phyloP scores from a whole-genome alignment of 1,140 invertebrate species.

The Belonocnema kinseyi region DNA sequence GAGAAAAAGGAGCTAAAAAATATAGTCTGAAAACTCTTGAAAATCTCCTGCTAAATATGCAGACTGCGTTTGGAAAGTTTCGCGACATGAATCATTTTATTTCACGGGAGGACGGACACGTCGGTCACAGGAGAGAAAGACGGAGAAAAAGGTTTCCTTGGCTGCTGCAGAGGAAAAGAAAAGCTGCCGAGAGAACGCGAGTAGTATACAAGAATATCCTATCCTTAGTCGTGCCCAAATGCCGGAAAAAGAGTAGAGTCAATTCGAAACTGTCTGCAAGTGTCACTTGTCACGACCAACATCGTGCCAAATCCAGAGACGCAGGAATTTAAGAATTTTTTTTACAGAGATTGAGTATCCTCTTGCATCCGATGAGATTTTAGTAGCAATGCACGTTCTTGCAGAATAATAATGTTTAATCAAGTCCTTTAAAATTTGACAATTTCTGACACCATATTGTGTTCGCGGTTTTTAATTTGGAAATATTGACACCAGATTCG shows the following conservation, averaged over 20 bases:
- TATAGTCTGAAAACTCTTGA: conserved; percentile 35
- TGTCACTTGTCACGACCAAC: conserved; percentile 20
- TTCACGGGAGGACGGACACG: conserved; percentile 66
- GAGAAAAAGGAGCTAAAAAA: conserved; percentile 33
- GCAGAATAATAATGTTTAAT: too few species aligned
- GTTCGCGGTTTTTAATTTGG: too few species aligned
- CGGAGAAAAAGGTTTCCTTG: conserved; percentile 44
- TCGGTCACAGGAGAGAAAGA: conserved; percentile 61
- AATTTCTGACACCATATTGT: too few species aligned
- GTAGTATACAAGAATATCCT: conserved; percentile 23
- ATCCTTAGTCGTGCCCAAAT: background rate
- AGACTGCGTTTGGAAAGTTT: conserved; percentile 54
- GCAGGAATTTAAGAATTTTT: background rate
- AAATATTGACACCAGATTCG: too few species aligned
- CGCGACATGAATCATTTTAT: conserved; percentile 70
- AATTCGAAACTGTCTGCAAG: conserved; percentile 17
- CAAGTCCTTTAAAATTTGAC: too few species aligned
- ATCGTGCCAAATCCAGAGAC: conserved; percentile 1
- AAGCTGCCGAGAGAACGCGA: background rate
- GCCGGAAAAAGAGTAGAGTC: conserved; percentile 9
- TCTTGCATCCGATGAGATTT: too few species aligned
- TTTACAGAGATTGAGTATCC: too few species aligned
- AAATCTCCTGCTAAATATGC: conserved; percentile 45
- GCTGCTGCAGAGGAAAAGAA: background rate
- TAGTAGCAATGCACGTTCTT: too few species aligned